Conservation (phyloP, 2,888 invertebrate genomes). For the Crematogaster levior region DNA sequence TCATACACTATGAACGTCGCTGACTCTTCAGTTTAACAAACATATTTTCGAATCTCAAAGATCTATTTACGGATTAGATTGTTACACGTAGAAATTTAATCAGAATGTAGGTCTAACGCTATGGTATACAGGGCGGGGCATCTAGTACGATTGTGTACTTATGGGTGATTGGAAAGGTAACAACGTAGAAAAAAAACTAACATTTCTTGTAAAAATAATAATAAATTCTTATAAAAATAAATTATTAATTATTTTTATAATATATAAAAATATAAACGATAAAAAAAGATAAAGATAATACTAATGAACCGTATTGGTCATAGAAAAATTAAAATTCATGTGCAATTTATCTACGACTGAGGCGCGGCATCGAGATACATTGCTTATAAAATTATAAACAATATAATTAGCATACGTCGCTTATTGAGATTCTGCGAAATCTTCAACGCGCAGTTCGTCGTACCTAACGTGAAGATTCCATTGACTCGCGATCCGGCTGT, state of each 20-base stretch:
- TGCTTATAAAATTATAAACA: neutral
- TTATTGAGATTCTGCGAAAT: constrained; percentile 50
- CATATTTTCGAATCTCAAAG: neutral
- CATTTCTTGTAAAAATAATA: neutral
- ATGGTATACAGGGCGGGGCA: neutral
- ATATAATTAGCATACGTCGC: constrained; percentile 14
- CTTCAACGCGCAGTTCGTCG: constrained; percentile 33
- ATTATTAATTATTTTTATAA: neutral
- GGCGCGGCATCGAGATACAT: neutral
- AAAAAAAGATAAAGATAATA: neutral
- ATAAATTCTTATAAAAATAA: neutral
- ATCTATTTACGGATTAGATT: neutral
- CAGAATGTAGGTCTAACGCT: neutral
- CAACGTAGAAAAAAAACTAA: neutral
- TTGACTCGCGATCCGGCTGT: constrained; percentile 43
- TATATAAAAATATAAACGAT: neutral
- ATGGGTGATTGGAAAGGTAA: neutral
- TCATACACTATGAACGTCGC: constrained; percentile 33
- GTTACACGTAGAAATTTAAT: neutral
- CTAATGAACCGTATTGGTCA: neutral
- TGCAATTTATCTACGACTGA: neutral
- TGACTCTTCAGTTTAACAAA: constrained; percentile 22
- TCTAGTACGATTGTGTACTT: neutral
- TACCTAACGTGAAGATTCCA: constrained; percentile 34
- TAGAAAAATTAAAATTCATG: neutral